Conservation (phyloP, 35 echinoderm and acorn worm species). For the Apostichopus parvimensis region DNA sequence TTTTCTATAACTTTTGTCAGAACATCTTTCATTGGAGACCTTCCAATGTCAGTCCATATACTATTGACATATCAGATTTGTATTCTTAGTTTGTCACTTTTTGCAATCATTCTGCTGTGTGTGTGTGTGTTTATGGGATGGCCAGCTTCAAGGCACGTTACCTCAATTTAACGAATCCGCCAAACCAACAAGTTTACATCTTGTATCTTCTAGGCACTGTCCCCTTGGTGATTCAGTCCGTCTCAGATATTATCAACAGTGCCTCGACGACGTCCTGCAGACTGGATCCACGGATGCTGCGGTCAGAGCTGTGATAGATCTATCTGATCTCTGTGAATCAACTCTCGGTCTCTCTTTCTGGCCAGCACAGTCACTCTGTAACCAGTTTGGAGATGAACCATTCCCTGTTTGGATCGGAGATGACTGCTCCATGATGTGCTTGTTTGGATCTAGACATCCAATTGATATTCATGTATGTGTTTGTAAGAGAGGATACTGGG, state of each 20-base stretch:
- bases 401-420: conserved; percentile 93
- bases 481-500: conserved; percentile 81
- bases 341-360: conserved; percentile 58
- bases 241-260: conserved; percentile 61
- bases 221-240: conserved; percentile 59
- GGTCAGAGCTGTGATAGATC: conserved; percentile 59
- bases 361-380: conserved; percentile 85
- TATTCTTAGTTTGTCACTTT: no score
- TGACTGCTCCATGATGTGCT: conserved; percentile 67
- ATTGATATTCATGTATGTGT: conserved; percentile 66
- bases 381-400: conserved; percentile 66
- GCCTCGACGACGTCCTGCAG: conserved; percentile 38
- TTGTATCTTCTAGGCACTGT: conserved; percentile 63
- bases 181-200: neutral
- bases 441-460: conserved; percentile 63
- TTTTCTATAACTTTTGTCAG: no score
- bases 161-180: no score
- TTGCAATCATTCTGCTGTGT: no score
- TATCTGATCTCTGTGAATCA: conserved; percentile 73
- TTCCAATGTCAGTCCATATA: no score
- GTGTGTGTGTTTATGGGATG: no score
- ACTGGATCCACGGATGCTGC: conserved; percentile 63
- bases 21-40: no score
- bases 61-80: no score
- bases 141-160: no score